Conservation (phyloP, 2,797 vertebrate species). For the Notolepis coatsorum region DNA sequence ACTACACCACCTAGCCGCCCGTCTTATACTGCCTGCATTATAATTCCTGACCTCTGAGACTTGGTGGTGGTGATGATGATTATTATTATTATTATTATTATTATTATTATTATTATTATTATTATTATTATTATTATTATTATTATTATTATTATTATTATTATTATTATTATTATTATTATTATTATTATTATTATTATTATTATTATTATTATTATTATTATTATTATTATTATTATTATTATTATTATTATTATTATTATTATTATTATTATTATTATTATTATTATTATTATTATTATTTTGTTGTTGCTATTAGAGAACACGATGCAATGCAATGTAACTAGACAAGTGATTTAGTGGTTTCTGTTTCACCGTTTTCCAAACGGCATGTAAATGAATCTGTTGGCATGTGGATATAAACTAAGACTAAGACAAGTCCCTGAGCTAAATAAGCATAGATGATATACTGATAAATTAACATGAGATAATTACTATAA, state of each 20-base stretch:
- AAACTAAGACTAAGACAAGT: conserved; percentile 45
- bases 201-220: background rate
- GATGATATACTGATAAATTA: conserved; percentile 65
- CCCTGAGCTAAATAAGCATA: conserved; percentile 30
- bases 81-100: background rate
- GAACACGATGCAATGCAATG: background rate
- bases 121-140: background rate
- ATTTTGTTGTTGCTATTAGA: background rate
- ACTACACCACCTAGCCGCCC: too few species aligned
- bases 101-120: background rate
- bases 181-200: background rate
- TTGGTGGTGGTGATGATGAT: too few species aligned
- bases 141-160: background rate
- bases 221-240: background rate
- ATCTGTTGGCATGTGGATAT: conserved; percentile 18
- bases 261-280: background rate
- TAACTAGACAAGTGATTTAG: background rate
- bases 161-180: background rate
- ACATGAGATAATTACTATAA: conserved; percentile 63
- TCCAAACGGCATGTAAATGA: conserved; percentile 24
- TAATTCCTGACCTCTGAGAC: conserved; percentile 37
- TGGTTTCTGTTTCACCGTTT: too few species aligned
- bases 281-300: background rate
- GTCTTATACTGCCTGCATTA: too few species aligned
- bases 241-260: background rate